Conservation (phyloP, 2,797 vertebrate species). For the Gallinago solitaria region DNA sequence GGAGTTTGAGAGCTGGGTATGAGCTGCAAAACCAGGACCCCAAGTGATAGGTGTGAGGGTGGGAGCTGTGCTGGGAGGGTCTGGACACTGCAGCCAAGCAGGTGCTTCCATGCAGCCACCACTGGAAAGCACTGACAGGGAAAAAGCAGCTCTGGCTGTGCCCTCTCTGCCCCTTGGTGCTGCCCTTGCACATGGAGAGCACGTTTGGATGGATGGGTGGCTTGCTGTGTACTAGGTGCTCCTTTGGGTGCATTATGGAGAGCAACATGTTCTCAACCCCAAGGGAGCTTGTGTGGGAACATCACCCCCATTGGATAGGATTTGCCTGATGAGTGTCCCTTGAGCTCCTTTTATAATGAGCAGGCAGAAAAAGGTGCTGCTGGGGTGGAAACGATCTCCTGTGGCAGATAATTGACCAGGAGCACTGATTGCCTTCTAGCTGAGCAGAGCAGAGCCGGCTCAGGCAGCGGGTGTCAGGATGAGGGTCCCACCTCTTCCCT, state of each 20-base stretch:
- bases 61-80: not conserved
- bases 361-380: not conserved
- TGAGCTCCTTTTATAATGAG: not conserved
- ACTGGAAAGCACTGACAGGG: not conserved
- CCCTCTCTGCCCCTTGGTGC: not conserved
- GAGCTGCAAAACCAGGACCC: not conserved
- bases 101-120: not conserved
- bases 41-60: not conserved
- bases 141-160: not conserved
- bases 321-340: not conserved
- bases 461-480: not conserved
- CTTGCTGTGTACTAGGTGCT: not conserved
- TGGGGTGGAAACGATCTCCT: not conserved
- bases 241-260: not conserved
- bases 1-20: not conserved
- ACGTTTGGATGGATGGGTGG: not conserved
- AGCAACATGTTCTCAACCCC: not conserved
- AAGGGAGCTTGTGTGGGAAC: not conserved
- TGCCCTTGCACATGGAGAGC: not conserved
- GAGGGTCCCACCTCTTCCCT: not conserved
- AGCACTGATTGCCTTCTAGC: not conserved
- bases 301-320: not conserved
- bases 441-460: not conserved
- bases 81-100: accelerated
- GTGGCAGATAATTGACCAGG: not conserved